phyloP scores from a whole-genome alignment of 2,113 vertebrate genomes.

The Bagarius yarrelli region DNA sequence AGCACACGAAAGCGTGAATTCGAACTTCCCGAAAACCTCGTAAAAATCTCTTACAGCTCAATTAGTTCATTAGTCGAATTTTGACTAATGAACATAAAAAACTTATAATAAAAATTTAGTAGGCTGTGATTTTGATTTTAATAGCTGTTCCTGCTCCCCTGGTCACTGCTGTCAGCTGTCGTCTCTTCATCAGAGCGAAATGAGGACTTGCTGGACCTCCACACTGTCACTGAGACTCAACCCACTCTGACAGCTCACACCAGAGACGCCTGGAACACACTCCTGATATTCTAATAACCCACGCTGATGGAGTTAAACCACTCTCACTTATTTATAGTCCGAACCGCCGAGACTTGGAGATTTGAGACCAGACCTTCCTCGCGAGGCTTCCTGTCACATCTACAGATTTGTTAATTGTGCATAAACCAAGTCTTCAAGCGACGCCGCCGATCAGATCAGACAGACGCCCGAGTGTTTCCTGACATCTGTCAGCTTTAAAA shows the following conservation, averaged over 20 bases:
- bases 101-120: background rate
- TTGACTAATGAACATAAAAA: background rate
- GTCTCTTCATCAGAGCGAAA: conserved; percentile 61
- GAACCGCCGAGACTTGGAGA: conserved; percentile 54
- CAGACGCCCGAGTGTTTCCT: conserved; percentile 55
- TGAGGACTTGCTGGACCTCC: conserved; percentile 47
- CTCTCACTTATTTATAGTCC: conserved; percentile 72
- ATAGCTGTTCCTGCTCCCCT: background rate
- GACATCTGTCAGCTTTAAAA: conserved; percentile 63
- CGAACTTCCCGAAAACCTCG: background rate
- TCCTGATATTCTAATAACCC: conserved; percentile 47
- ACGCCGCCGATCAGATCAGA: conserved; percentile 64
- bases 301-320: conserved; percentile 45
- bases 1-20: too few species aligned
- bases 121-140: background rate
- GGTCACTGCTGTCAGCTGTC: conserved; percentile 50
- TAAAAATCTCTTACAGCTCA: background rate
- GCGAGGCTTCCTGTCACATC: conserved; percentile 70
- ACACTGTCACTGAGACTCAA: conserved; percentile 60
- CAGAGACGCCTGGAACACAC: conserved; percentile 20
- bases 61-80: background rate
- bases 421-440: conserved; percentile 66
- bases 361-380: conserved; percentile 61
- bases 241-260: conserved; percentile 34
- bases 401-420: conserved; percentile 71